Evolutionary conservation across 2,888 invertebrate species (phyloP).

Genomic region (Lasioglossum zephyrum): DNA sequence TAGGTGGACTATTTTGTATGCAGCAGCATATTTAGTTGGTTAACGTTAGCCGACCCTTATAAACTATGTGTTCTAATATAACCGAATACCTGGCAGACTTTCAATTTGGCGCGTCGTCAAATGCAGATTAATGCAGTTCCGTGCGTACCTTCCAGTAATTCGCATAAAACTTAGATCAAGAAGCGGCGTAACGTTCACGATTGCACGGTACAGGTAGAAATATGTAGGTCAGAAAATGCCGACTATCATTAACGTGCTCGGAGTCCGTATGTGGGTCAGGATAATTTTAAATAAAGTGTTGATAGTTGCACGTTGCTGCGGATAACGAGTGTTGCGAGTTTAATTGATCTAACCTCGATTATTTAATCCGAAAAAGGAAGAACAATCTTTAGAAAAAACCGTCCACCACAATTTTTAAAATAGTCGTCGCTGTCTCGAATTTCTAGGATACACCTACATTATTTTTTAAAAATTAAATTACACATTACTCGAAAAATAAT

Average conservation of each 20-base stretch:
- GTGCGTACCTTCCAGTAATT: slow-evolving; percentile 24
- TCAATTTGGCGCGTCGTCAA: slow-evolving; percentile 53
- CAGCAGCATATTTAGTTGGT: slow-evolving; percentile 27
- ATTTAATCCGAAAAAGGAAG: neutral
- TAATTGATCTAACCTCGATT: neutral
- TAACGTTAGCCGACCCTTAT: slow-evolving; percentile 41
- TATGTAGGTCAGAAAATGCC: neutral
- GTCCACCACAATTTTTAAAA: neutral
- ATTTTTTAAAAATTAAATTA: neutral
- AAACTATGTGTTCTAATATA: slow-evolving; percentile 31
- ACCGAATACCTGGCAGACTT: slow-evolving; percentile 47
- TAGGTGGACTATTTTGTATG: neutral
- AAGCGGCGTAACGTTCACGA: neutral
- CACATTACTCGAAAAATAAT: neutral
- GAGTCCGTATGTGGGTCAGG: slow-evolving; percentile 1
- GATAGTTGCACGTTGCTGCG: neutral
- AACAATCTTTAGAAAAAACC: neutral
- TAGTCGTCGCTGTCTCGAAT: neutral
- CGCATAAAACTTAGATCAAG: neutral
- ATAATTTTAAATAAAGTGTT: neutral
- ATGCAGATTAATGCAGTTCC: slow-evolving; percentile 15
- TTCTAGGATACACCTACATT: neutral
- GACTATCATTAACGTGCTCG: neutral
- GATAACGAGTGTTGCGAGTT: neutral
- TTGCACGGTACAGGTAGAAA: neutral